Conservation (phyloP, 2,888 invertebrate genomes). For the Gymnoscelis rufifasciata region DNA sequence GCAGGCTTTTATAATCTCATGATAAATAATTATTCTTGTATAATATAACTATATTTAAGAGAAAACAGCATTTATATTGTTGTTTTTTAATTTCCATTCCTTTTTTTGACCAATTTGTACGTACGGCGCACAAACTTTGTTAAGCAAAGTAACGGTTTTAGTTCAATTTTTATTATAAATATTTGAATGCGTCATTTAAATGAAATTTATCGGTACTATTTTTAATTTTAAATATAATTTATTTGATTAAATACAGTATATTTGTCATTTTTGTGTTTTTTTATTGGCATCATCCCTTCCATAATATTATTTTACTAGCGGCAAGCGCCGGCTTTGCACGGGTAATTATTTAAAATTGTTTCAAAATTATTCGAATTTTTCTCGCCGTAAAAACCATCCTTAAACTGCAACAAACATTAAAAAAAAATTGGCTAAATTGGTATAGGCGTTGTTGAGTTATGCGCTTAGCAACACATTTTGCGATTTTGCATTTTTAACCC, state of each 20-base stretch:
- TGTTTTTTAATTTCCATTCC: slow-evolving; percentile 39
- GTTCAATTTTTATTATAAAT: slow-evolving; percentile 43
- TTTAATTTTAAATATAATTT: slow-evolving; percentile 72
- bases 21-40: slow-evolving; percentile 50
- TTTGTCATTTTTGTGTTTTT: slow-evolving; percentile 54
- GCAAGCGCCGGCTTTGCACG: too few relatives aligned
- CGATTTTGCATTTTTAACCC: too few relatives aligned
- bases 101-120: slow-evolving; percentile 35
- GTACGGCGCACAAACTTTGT: slow-evolving; percentile 55
- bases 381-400: too few relatives aligned
- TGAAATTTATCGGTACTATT: slow-evolving; percentile 67
- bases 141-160: slow-evolving; percentile 34
- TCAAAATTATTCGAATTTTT: too few relatives aligned
- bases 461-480: too few relatives aligned
- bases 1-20: slow-evolving; percentile 60
- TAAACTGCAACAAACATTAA: too few relatives aligned
- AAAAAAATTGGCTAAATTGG: too few relatives aligned
- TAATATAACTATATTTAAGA: slow-evolving; percentile 42
- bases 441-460: too few relatives aligned
- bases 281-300: slow-evolving; percentile 14
- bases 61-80: slow-evolving; percentile 25
- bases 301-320: too few relatives aligned
- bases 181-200: slow-evolving; percentile 51
- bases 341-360: too few relatives aligned
- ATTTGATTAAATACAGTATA: slow-evolving; percentile 75